Conservation (phyloP, 2,888 invertebrate species). For the Drepanosiphum platanoidis region DNA sequence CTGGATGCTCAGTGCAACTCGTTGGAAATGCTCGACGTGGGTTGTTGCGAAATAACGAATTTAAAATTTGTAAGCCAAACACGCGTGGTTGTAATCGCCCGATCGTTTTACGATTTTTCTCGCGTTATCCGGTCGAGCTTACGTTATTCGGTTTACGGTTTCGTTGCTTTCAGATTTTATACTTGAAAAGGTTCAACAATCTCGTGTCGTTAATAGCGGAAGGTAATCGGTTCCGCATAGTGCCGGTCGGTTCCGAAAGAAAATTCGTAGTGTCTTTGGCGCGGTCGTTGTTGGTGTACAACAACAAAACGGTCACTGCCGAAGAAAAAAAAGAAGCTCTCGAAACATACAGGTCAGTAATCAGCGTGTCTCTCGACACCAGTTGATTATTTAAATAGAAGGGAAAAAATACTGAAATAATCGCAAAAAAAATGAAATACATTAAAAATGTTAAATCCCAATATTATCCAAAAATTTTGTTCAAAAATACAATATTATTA, state of each 20-base stretch:
- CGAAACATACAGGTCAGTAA: slow-evolving; percentile 13
- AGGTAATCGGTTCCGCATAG: slow-evolving; percentile 25
- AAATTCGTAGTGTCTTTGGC: background rate
- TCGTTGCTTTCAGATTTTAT: slow-evolving; percentile 6
- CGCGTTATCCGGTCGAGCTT: too few species aligned
- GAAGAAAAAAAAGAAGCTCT: slow-evolving; percentile 21
- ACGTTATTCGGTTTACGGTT: background rate
- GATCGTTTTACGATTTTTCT: background rate
- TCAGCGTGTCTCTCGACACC: too few species aligned
- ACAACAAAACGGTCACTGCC: slow-evolving; percentile 22
- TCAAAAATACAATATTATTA: too few species aligned
- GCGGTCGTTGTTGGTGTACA: slow-evolving; percentile 36
- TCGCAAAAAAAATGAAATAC: too few species aligned
- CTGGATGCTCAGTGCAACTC: slow-evolving; percentile 35
- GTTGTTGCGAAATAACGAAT: slow-evolving; percentile 9
- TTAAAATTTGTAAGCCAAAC: slow-evolving; percentile 40
- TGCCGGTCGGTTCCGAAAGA: slow-evolving; percentile 11
- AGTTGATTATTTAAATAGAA: too few species aligned
- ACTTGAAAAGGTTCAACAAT: slow-evolving; percentile 24
- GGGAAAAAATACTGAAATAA: too few species aligned
- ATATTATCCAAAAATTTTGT: too few species aligned
- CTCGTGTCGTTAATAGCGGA: slow-evolving; percentile 41
- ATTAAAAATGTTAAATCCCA: too few species aligned
- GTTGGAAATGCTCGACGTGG: slow-evolving; percentile 42
- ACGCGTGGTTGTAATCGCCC: too few species aligned